Conservation (phyloP, 2,113 vertebrate genomes). For the Phyllopteryx taeniolatus region DNA sequence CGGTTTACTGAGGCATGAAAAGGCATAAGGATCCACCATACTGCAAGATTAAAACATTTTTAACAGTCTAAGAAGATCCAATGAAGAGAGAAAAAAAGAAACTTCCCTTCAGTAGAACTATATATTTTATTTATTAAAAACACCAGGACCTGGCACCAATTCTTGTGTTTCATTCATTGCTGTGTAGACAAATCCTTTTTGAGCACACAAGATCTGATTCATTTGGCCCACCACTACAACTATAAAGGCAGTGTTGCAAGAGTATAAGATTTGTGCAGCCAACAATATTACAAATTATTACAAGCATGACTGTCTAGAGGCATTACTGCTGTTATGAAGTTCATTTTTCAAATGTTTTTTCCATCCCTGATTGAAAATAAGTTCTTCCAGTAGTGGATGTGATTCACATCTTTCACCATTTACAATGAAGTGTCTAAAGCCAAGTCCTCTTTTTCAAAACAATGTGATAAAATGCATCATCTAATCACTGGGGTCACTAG, state of each 20-base stretch:
- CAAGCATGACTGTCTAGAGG: background rate
- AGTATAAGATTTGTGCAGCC: background rate
- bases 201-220: background rate
- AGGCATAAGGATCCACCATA: background rate
- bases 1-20: background rate
- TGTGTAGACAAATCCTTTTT: background rate
- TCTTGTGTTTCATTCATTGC: too few relatives aligned
- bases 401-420: conserved; percentile 19
- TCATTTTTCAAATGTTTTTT: conserved; percentile 19
- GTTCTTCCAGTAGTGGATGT: background rate
- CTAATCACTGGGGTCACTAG: conserved; percentile 9
- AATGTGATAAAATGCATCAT: conserved; percentile 11
- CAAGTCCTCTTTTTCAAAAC: conserved; percentile 17
- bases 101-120: background rate
- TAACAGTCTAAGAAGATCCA: background rate
- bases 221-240: background rate
- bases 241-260: background rate
- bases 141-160: background rate
- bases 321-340: background rate
- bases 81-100: background rate
- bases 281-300: background rate
- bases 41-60: background rate
- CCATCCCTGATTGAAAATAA: background rate
- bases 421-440: background rate
- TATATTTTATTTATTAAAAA: background rate